Base-by-base conservation (phyloP, 2,113 vertebrate species). In the Mormoops blainvillei region DNA sequence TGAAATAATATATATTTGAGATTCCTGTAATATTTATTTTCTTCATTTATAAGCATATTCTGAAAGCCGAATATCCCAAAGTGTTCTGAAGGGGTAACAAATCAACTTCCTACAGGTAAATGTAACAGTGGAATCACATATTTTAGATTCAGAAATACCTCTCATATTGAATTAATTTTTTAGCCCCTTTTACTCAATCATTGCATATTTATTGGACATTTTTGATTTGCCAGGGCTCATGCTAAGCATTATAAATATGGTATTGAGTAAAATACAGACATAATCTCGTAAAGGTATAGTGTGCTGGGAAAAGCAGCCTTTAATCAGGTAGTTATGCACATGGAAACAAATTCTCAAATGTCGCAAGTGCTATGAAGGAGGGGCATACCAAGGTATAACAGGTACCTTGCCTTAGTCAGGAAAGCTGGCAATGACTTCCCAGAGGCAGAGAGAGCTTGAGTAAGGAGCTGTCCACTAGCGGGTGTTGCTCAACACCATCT, bases 91-190 rank as follows among this genome's bases (percentile, higher is more conserved):
- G 31, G n/a, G 5, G 7, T 95, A 92, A 83, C 45, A 95, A 81
- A 89, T 43, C 14, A 84, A 16, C 74, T 90, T 94, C 43, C 14
- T 94, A 74, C 28, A 58, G 31, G 80, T 81, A 90, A 92, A 18
- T 87, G 24, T 7, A 94, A 85, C 0, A 36, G 16, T 61, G 4
- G 10, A 89, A 63, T 91, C 54, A 52, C 38, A 3, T 94, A 54
- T 63, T 87, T 91, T 74, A 78, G 48, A 88, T 11, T 54, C 4
- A 74, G 65, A 94, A 94, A 43, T 92, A 13, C 68, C 58, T 78
- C 92, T 38, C 5, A 92, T 45, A 61, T 48, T 91, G 63, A 28
- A 80, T 61, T 50, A 48, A 90, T 90, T 68, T 89, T 41, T 52
- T 13, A 91, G 7, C 1, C 24, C 68, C 10, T 95, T 88, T 85